Evolutionary conservation across 2,888 invertebrate genomes (phyloP).

Genomic region (Tupiocoris notatus): DNA sequence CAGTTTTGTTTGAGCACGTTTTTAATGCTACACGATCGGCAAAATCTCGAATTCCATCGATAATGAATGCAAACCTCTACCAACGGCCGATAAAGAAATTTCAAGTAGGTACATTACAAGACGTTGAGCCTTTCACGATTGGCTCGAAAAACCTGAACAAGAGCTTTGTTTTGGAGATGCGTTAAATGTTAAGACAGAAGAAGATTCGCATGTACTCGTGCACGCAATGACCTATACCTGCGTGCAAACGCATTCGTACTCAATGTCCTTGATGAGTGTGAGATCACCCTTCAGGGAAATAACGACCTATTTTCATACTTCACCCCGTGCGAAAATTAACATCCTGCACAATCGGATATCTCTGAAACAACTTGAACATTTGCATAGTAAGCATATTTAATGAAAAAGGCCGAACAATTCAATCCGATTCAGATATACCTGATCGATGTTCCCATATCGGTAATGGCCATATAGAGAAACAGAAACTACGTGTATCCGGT

Average conservation of each 20-base stretch:
- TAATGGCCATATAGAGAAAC: not conserved
- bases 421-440: not conserved
- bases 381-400: not conserved
- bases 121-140: not conserved
- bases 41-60: not conserved
- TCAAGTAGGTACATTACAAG: not conserved
- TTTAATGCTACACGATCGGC: not conserved
- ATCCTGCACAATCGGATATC: not conserved
- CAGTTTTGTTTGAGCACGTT: not conserved
- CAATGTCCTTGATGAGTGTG: not conserved
- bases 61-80: not conserved
- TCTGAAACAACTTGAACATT: not conserved
- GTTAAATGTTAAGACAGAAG: not conserved
- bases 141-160: not conserved
- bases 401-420: not conserved
- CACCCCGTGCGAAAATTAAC: not conserved
- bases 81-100: not conserved
- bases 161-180: not conserved
- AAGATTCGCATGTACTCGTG: not conserved
- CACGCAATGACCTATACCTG: not conserved
- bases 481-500: not conserved
- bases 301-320: not conserved
- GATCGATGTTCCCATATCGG: not conserved
- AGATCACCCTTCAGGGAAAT: not conserved
- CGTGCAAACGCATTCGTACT: not conserved